Conservation (phyloP, 1,140 invertebrate genomes). For the Aphelenchoides avenae region DNA sequence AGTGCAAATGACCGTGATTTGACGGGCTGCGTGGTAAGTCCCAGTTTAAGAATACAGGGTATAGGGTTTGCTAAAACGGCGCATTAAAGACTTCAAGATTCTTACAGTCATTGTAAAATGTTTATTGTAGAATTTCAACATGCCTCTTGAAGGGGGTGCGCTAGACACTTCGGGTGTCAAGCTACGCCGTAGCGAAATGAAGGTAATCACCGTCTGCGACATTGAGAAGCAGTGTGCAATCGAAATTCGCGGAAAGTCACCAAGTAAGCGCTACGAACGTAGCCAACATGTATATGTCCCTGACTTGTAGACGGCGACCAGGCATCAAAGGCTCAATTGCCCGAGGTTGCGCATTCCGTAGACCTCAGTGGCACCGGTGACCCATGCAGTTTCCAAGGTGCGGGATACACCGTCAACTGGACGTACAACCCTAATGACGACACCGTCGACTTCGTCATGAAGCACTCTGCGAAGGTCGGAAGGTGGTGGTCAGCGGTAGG, state of each 20-base stretch:
- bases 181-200: slow-evolving; percentile 12
- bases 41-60: too few relatives aligned
- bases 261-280: too few relatives aligned
- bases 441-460: slow-evolving; percentile 43
- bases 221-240: slow-evolving; percentile 31
- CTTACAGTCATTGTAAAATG: too few relatives aligned
- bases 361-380: slow-evolving; percentile 44
- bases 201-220: slow-evolving; percentile 27
- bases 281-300: too few relatives aligned
- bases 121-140: slow-evolving; percentile 18
- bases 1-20: slow-evolving; percentile 27
- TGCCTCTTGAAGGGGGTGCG: slow-evolving; percentile 8
- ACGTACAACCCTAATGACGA: slow-evolving; percentile 30
- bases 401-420: slow-evolving; percentile 41
- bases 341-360: slow-evolving; percentile 38
- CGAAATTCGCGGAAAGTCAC: slow-evolving; percentile 11
- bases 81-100: too few relatives aligned
- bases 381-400: slow-evolving; percentile 36
- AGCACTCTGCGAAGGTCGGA: slow-evolving; percentile 39
- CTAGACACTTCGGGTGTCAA: slow-evolving; percentile 11
- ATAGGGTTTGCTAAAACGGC: too few relatives aligned
- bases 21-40: slow-evolving; percentile 15
- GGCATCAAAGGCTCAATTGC: too few relatives aligned
- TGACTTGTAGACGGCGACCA: too few relatives aligned
- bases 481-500: slow-evolving; percentile 55